Evolutionary conservation across 2,888 invertebrate genomes (phyloP).

Genomic region (Stenichneumon culpator): DNA sequence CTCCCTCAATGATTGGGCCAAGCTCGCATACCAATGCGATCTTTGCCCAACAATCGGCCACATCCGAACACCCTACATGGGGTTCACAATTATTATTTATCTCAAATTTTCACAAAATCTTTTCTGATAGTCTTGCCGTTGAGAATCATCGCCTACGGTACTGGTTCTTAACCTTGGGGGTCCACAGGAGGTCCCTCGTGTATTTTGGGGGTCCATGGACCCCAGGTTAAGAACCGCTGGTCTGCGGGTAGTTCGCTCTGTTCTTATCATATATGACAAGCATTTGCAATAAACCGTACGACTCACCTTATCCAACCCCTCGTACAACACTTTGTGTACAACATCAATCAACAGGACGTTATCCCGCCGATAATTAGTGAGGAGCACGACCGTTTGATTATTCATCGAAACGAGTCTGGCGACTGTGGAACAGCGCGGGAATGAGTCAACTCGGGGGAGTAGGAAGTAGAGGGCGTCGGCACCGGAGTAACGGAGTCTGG

Average conservation of each 20-base stretch:
- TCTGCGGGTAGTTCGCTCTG: conserved; percentile 18
- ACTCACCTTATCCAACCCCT: conserved; percentile 43
- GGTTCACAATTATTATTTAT: background rate
- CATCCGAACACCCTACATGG: no score
- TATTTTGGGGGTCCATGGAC: no score
- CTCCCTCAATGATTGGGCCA: no score
- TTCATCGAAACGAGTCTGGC: conserved; percentile 44
- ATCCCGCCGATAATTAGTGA: conserved; percentile 31
- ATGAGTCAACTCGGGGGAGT: conserved; percentile 32
- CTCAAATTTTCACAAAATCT: background rate
- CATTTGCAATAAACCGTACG: conserved; percentile 31
- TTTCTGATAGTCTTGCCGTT: background rate
- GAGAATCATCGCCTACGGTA: background rate
- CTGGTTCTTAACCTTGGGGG: no score
- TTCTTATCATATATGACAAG: conserved; percentile 44
- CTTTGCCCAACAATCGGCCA: no score
- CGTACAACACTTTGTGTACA: conserved; percentile 37
- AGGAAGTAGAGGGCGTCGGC: conserved; percentile 46
- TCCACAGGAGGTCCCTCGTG: no score
- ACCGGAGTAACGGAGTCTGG: conserved; percentile 48
- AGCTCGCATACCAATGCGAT: no score
- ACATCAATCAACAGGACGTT: conserved; percentile 32
- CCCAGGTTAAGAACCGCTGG: no score
- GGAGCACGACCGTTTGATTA: conserved; percentile 57
- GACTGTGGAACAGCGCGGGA: background rate